Evolutionary conservation across 2,797 vertebrate genomes (phyloP), one percentile per base, ranked within the genome.

Genomic region (Micrastur ruficollis): DNA sequence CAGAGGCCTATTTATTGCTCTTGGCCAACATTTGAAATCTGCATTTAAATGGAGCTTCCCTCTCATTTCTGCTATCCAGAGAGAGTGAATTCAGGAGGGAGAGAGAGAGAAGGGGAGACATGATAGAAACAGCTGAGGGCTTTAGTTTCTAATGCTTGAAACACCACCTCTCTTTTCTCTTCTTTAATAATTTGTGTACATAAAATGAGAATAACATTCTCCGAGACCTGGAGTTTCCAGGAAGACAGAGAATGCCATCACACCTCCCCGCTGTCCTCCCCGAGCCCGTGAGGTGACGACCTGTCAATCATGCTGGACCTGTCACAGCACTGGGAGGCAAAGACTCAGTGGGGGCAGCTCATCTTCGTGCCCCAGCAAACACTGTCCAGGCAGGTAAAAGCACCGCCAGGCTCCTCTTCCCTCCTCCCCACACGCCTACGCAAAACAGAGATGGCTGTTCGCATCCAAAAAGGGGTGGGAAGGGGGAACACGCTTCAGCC

Each of bases 41-140:
- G 94, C 92, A 97, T 97, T 97, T 97, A 97, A 97, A 96, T 92
- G 89, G 75, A 80, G 81, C 84, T 87, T 66, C 81, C 67, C 81
- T 95, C 94, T 83, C 90, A 40, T 67, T 91, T 72, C 49, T 82
- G 72, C 59, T 74, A 90, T 31, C 88, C 81, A 72, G 86, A 73
- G 67, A 96, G 80, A 89, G 65, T 15, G 62, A 94, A 95, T 96
- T 85, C 80, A 79, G 46, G 55, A 36, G 36, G 36, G 36, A 70
- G 53, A 38, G 53, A 31, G 55, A 31, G 53, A 26, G 16, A 59
- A 52, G 67, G 82, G 36, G 20, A 94, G 38, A 59, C 13, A 32
- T 2, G 34, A 90, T 52, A 78, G 72, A 93, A 94, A 75, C 56
- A 84, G 92, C 88, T 49, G 38, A 90, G 47, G 72, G 90, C 73